Evolutionary conservation across 2,113 vertebrate genomes (phyloP), one percentile per base, ranked within the genome.

Genomic region (Micronycteris hirsuta): DNA sequence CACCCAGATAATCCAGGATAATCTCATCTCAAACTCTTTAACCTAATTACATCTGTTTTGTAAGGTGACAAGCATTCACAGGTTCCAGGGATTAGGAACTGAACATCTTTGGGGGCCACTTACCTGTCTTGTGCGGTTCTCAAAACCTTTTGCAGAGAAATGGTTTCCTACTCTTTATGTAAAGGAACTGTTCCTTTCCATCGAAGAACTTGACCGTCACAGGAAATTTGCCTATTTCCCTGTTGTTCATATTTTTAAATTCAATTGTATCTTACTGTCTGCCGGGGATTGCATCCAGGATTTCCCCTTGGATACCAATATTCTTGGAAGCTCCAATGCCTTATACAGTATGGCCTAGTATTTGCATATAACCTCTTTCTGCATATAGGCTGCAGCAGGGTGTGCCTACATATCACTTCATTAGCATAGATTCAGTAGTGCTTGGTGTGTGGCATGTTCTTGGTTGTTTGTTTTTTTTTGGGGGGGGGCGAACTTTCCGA

Each of bases 141-240:
- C 47, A 76, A 43, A 91, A 83, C 41, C 73, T 65, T 86, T 86
- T 65, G 43, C 45, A 87, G 96, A 83, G 36, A 83, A 86, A n/a
- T 24, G 47, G 19, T 58, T 77, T 36, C 61, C 70, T 81, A 33
- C 1, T 80, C 43, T 58, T 82, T 49, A 56, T 80, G 58, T 43
- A 80, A 89, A 93, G 17, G 12, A 95, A 56, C 14, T 58, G 13
- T 71, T 67, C 1, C 38, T 68, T 82, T 65, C 54, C 65, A 26
- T 26, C 12, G 13, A 89, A 85, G n/a, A 92, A 33, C 41, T 85
- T 95, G 33, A 11, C 41, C 11, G 13, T 43, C 49, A 56, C 0
- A 38, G 26, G 54, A 90, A 52, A 71, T 88, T 17, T 85, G 17
- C 54, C 14, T 52, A 4, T 74, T 89, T 89, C 49, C 67, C 92